Percentiles rank a stretch among this genome's conserved stretches.
Evolutionary conservation across 2,113 vertebrate genomes (phyloP).

Genomic region (Morone saxatilis): DNA sequence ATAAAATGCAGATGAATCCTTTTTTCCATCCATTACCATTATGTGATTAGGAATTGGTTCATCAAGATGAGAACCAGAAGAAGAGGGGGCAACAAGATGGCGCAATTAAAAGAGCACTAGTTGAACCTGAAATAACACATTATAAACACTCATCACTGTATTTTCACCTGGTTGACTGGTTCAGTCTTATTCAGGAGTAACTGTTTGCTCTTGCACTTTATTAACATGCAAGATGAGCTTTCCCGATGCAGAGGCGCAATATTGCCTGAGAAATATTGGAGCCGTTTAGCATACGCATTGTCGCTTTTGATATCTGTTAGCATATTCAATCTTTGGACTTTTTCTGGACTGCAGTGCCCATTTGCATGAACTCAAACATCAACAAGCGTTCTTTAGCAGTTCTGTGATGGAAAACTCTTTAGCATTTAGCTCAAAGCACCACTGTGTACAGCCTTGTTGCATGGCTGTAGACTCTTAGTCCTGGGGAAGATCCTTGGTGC

Average conservation of each 20-base stretch:
- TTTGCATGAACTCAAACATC: conserved; percentile 25
- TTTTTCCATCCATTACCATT: too few relatives aligned
- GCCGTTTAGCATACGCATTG: conserved; percentile 44
- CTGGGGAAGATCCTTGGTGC: too few relatives aligned
- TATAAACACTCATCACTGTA: background rate
- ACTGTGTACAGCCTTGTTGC: too few relatives aligned
- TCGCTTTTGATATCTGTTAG: conserved; percentile 28
- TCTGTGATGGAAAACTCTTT: conserved; percentile 5
- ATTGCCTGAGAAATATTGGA: conserved; percentile 20
- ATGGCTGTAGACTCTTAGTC: too few relatives aligned
- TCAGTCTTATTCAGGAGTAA: background rate
- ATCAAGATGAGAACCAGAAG: too few relatives aligned
- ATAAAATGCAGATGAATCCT: too few relatives aligned
- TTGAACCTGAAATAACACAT: background rate
- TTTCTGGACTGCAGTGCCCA: conserved; percentile 15
- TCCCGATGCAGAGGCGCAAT: background rate
- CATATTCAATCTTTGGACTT: conserved; percentile 24
- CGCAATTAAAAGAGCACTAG: too few relatives aligned
- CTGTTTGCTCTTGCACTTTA: conserved; percentile 19
- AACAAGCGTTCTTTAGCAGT: background rate
- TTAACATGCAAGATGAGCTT: conserved; percentile 25
- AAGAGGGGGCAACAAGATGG: too few relatives aligned
- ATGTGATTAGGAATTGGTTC: too few relatives aligned
- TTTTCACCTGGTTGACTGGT: conserved; percentile 7
- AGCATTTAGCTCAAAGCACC: background rate